Evolutionary conservation across 2,888 invertebrate genomes (phyloP), one percentile per base, ranked within the genome.

Genomic region (Oxytorus armatus): DNA sequence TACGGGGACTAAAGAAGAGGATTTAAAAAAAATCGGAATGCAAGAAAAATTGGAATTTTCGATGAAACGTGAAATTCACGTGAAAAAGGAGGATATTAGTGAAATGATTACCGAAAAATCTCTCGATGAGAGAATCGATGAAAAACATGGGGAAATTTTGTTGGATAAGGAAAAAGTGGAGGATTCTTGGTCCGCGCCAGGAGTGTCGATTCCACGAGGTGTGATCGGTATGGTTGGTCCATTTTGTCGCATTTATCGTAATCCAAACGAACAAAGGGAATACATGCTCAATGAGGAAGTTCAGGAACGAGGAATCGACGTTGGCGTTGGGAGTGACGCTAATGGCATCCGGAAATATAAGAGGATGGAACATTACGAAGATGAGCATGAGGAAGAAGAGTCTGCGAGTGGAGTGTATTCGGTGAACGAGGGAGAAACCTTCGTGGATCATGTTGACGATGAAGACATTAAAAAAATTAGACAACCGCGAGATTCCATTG

Each of bases 141-240:
- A 25, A 11, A 68, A 61, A 5, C 11, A 33, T 0, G 74, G 33
- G 7, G 70, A 53, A 36, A 61, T 74, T 10, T 21, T 8, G 11
- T 42, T 49, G 76, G 63, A 25, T n/a, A 55, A 25, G 29, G 21
- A 82, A 76, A 69, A 84, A 77, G 77, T 74, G 63, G 77, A 84
- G 18, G 63, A 53, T 36, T 18, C 65, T 39, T 79, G 82, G 80
- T 51, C 74, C 0, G 42, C 74, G 1, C 75, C 72, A 1, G 63
- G 63, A 1, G 68, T 83, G 10, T 83, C 86, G 21, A 47, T 87
- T 16, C 89, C 90, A 0, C 83, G 88, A 16, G 90, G 90, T 0
- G 84, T 90, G 18, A 86, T 90, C 7, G 91, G 90, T 1, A 85
- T 91, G 44, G 90, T 90, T 0, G 90, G 89, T 0, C 90, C 91